Percentiles rank a stretch among this genome's conserved stretches.
Evolutionary conservation across 1,140 invertebrate genomes (phyloP).

Genomic region (Chironomus tepperi): DNA sequence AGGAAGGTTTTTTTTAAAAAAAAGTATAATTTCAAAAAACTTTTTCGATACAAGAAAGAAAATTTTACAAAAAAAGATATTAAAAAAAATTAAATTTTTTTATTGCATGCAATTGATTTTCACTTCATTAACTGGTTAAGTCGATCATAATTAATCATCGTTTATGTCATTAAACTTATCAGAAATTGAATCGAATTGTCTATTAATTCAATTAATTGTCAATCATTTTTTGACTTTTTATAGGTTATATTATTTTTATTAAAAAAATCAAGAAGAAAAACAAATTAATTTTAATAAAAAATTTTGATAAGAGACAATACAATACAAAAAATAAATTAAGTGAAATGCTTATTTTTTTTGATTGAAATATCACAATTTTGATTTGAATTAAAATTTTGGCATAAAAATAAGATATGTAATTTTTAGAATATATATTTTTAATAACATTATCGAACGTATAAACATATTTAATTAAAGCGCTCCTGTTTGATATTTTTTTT

Average conservation of each 20-base stretch:
- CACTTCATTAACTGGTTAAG: no score
- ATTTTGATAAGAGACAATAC: no score
- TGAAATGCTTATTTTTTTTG: background rate
- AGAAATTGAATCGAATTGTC: no score
- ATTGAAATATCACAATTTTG: no score
- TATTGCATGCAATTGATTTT: no score
- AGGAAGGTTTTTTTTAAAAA: no score
- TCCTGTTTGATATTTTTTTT: constrained; percentile 26
- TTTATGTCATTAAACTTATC: no score
- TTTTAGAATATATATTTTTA: constrained; percentile 11
- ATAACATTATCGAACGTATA: background rate
- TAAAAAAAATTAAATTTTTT: background rate
- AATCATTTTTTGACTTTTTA: background rate
- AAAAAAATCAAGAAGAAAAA: background rate
- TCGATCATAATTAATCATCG: no score
- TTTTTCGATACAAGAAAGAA: background rate
- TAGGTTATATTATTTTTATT: background rate
- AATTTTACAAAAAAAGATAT: background rate
- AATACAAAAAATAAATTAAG: background rate
- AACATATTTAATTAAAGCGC: constrained; percentile 26
- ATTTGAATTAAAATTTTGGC: background rate
- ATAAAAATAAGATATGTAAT: constrained; percentile 15
- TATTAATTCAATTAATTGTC: no score
- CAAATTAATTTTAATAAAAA: no score
- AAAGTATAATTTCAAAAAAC: no score